phyloP scores from a whole-genome alignment of 2,113 vertebrate species.

The Hippocampus zosterae region DNA sequence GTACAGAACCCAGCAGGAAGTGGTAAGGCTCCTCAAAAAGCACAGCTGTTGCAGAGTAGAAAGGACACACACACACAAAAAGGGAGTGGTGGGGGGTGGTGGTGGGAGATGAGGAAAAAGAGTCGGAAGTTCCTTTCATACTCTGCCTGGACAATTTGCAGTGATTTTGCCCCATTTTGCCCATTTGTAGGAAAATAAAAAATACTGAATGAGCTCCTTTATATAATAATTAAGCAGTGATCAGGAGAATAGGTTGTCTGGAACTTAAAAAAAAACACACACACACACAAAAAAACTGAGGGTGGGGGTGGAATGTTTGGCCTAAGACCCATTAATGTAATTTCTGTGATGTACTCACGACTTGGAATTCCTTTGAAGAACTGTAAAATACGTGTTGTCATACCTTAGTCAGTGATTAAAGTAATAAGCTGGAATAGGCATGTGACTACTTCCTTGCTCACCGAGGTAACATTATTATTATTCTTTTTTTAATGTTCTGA shows the following conservation, averaged over 20 bases:
- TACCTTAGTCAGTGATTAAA: not conserved
- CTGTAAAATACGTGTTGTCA: no score
- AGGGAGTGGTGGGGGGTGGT: not conserved
- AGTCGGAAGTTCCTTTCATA: not conserved
- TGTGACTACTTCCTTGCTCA: not conserved
- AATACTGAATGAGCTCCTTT: not conserved
- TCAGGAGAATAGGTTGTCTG: not conserved
- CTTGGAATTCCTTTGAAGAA: no score
- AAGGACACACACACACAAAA: not conserved
- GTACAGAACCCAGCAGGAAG: slow-evolving; percentile 55
- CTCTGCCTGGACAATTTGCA: not conserved
- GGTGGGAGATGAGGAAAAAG: not conserved
- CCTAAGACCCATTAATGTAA: no score
- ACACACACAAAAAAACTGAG: not conserved
- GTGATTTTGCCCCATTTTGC: not conserved
- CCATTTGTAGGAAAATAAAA: not conserved
- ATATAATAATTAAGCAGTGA: not conserved
- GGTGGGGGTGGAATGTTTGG: no score
- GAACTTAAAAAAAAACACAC: no score
- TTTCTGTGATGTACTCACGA: no score
- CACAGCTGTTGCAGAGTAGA: slow-evolving; percentile 47
- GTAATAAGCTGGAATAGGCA: not conserved
- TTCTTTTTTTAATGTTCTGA: not conserved
- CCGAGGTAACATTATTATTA: not conserved
- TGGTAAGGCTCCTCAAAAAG: slow-evolving; percentile 33